Conservation (phyloP, 2,113 vertebrate species). For the Rhombomys opimus region DNA sequence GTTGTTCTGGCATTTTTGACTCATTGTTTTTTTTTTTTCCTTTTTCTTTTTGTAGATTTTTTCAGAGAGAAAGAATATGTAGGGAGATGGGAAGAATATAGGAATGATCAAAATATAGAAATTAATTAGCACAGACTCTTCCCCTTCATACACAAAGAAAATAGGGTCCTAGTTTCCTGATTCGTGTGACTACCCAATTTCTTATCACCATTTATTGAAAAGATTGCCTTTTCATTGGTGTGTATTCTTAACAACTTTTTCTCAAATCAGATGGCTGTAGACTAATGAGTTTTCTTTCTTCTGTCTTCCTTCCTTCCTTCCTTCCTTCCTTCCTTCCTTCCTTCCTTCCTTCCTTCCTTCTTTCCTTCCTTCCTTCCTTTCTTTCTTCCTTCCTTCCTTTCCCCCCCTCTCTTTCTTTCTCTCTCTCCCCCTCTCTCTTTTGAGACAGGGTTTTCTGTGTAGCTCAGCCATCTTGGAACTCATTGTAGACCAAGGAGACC, state of each 20-base stretch:
- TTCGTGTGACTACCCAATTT: neutral
- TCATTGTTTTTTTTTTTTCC: neutral
- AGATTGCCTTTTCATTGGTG: neutral
- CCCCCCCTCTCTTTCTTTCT: accelerated
- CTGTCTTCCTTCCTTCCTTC: accelerated
- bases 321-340: too few species aligned
- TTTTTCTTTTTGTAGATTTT: neutral
- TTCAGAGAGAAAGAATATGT: neutral
- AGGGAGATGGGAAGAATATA: neutral
- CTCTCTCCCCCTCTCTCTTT: neutral
- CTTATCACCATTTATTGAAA: neutral
- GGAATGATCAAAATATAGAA: neutral
- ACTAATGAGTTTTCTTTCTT: neutral
- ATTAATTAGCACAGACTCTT: neutral
- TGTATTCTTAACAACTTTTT: neutral
- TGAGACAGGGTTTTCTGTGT: too few species aligned
- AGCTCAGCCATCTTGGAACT: too few species aligned
- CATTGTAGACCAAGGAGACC: too few species aligned
- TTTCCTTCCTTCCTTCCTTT: accelerated
- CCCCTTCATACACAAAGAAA: neutral
- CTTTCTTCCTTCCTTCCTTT: too few species aligned
- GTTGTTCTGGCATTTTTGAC: neutral
- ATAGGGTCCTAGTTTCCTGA: neutral
- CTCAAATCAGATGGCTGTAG: neutral
- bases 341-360: too few species aligned